A percentile compares a stretch with the other conserved stretches of the same genome.
phyloP scores from a whole-genome alignment of 2,113 vertebrate genomes.

The Callipepla californica region DNA sequence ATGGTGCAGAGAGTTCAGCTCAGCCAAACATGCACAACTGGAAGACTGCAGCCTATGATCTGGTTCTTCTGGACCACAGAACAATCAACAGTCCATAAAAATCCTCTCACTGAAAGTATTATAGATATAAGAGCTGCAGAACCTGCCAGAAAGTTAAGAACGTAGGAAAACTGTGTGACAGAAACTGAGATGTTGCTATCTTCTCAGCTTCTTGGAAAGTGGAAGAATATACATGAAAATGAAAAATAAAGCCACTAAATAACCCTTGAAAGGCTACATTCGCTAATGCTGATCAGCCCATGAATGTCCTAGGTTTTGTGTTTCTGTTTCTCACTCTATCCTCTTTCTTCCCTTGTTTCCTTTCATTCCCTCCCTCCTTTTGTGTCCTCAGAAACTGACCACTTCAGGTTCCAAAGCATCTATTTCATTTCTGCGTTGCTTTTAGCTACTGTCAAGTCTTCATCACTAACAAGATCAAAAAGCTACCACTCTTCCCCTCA shows the following conservation, averaged over 20 bases:
- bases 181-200: slow-evolving; percentile 6
- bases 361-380: neutral
- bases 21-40: neutral
- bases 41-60: neutral
- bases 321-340: neutral
- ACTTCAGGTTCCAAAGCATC: neutral
- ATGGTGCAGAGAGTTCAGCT: neutral
- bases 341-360: neutral
- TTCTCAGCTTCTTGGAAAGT: neutral
- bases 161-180: neutral
- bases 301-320: neutral
- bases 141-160: neutral
- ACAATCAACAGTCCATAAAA: neutral
- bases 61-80: neutral
- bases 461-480: neutral
- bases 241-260: slow-evolving; percentile 11
- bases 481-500: neutral
- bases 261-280: neutral
- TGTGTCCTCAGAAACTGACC: neutral
- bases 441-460: neutral
- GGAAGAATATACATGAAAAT: neutral
- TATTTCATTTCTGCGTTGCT: neutral
- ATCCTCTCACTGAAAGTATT: neutral
- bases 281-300: neutral
- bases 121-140: neutral